phyloP scores from a whole-genome alignment of 2,113 vertebrate genomes.

The Numida meleagris region DNA sequence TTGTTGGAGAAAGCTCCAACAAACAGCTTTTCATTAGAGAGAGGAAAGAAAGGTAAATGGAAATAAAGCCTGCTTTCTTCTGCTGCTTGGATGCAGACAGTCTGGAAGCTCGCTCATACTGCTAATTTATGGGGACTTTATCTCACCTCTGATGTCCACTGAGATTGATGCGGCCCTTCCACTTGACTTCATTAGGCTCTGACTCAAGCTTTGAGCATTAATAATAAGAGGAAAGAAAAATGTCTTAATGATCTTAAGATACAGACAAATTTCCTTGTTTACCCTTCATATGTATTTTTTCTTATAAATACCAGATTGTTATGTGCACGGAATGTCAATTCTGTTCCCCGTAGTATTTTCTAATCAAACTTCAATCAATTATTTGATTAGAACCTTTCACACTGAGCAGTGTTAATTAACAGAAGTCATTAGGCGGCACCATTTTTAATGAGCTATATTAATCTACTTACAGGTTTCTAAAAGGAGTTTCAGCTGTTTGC shows the following conservation, averaged over 20 bases:
- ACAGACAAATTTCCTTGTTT: not conserved
- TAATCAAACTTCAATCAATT: conserved; percentile 33
- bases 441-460: conserved; percentile 31
- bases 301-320: not conserved
- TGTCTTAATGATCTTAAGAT: not conserved
- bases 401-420: conserved; percentile 57
- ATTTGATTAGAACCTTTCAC: conserved; percentile 37
- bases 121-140: not conserved
- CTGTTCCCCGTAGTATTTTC: conserved; percentile 33
- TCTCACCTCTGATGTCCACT: not conserved
- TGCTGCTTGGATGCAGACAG: rapidly evolving
- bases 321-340: not conserved
- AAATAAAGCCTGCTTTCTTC: not conserved
- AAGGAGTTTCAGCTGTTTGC: conserved; percentile 34
- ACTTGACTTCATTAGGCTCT: not conserved
- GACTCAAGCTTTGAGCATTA: not conserved
- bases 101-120: not conserved
- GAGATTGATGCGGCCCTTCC: not conserved
- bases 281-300: not conserved
- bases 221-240: not conserved
- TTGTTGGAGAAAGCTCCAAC: not conserved
- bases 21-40: not conserved
- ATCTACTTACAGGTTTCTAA: conserved; percentile 32
- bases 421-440: not conserved
- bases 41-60: rapidly evolving